Conservation (phyloP, 1,140 invertebrate species). For the Macrostomum lignano region DNA sequence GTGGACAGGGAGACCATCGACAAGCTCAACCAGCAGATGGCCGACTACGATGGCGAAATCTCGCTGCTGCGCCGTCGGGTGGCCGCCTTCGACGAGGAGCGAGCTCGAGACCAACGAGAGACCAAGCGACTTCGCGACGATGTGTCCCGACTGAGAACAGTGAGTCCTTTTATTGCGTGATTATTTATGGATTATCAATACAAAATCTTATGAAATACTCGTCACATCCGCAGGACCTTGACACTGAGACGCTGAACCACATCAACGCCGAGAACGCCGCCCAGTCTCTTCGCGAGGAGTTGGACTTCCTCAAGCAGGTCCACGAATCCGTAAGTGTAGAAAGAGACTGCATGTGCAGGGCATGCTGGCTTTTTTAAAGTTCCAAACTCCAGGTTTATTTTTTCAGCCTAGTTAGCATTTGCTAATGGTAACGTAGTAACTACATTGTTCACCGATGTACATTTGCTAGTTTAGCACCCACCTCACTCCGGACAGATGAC, state of each 20-base stretch:
- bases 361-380: too few relatives aligned
- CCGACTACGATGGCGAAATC: slow-evolving; percentile 5
- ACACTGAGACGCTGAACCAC: slow-evolving; percentile 23
- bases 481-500: slow-evolving; percentile 7
- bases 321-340: slow-evolving; percentile 9
- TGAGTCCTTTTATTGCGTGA: too few relatives aligned
- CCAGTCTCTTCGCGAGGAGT: slow-evolving; percentile 28
- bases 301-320: slow-evolving; percentile 23
- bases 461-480: slow-evolving; percentile 2
- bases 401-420: too few relatives aligned
- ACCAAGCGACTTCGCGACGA: slow-evolving; percentile 2
- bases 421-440: too few relatives aligned
- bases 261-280: slow-evolving; percentile 27
- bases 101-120: slow-evolving; percentile 1
- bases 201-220: too few relatives aligned
- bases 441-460: not conserved
- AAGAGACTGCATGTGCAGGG: too few relatives aligned
- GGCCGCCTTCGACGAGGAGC: not conserved
- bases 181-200: too few relatives aligned
- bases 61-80: not conserved
- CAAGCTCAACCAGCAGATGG: not conserved
- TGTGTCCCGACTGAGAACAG: not conserved
- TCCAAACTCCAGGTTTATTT: too few relatives aligned
- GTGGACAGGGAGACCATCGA: slow-evolving; percentile 4
- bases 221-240: slow-evolving; percentile 21